Conservation (phyloP, 2,797 vertebrate species). For the Tragelaphus eurycerus region DNA sequence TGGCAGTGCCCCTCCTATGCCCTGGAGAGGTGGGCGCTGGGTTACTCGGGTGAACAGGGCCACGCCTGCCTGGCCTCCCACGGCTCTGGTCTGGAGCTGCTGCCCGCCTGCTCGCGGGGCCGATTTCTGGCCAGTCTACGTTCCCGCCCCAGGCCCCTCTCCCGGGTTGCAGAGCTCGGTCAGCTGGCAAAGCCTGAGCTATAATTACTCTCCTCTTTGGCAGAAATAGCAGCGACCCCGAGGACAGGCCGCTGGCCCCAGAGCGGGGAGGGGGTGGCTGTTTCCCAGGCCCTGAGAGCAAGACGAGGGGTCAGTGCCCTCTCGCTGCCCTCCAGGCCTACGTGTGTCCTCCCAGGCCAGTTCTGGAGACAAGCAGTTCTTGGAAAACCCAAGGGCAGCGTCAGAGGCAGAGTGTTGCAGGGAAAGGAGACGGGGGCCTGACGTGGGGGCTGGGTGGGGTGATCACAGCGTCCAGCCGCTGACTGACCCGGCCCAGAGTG, state of each 20-base stretch:
- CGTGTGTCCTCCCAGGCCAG: accelerated
- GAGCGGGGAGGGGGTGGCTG: background rate
- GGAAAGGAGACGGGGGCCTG: background rate
- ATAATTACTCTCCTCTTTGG: constrained; percentile 8
- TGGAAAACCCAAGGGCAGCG: accelerated
- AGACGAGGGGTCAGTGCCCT: background rate
- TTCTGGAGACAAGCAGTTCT: background rate
- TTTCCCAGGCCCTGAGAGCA: background rate
- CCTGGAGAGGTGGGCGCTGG: background rate
- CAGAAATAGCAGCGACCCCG: constrained; percentile 13
- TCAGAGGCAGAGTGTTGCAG: background rate
- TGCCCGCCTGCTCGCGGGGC: accelerated
- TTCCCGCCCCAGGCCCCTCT: background rate
- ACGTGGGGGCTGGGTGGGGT: background rate
- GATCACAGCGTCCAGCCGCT: background rate
- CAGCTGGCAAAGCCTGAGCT: background rate
- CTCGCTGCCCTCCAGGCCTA: background rate
- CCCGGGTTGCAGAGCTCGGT: background rate
- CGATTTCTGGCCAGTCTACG: background rate
- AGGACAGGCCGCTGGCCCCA: background rate
- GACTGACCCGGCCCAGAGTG: accelerated
- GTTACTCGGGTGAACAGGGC: accelerated
- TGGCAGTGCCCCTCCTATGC: accelerated
- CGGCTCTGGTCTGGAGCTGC: background rate
- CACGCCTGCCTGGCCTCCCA: background rate